Conservation (phyloP, 2,888 invertebrate species). For the Halictus quadricinctus region DNA sequence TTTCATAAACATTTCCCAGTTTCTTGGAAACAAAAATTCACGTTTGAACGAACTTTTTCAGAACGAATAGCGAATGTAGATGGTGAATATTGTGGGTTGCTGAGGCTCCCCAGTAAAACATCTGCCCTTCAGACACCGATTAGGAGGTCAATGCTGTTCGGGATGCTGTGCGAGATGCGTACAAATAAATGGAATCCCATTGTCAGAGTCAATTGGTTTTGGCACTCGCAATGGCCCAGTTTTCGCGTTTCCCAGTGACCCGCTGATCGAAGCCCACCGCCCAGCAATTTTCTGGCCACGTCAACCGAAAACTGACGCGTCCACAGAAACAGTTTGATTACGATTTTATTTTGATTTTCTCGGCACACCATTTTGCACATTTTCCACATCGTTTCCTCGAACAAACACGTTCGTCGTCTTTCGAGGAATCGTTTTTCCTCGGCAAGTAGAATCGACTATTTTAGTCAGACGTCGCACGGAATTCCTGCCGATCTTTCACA, state of each 20-base stretch:
- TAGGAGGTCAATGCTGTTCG: constrained; percentile 23
- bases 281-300: background rate
- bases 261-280: constrained; percentile 24
- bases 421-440: constrained; percentile 17
- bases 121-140: background rate
- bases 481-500: constrained; percentile 55
- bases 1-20: too few relatives aligned
- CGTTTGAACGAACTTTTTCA: too few relatives aligned
- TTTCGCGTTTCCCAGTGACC: constrained; percentile 49
- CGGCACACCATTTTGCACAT: background rate
- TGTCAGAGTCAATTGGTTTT: constrained; percentile 68
- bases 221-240: constrained; percentile 57
- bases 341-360: background rate
- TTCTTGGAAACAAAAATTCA: too few relatives aligned
- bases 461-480: constrained; percentile 54
- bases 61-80: too few relatives aligned
- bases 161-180: constrained; percentile 15
- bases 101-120: background rate
- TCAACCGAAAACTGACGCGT: background rate
- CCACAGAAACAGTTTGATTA: background rate
- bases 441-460: constrained; percentile 64
- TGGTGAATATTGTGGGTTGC: background rate
- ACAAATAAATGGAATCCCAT: constrained; percentile 59
- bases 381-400: background rate
- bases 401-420: background rate